phyloP scores from a whole-genome alignment of 2,113 vertebrate species.

The Saguinus imperator region DNA sequence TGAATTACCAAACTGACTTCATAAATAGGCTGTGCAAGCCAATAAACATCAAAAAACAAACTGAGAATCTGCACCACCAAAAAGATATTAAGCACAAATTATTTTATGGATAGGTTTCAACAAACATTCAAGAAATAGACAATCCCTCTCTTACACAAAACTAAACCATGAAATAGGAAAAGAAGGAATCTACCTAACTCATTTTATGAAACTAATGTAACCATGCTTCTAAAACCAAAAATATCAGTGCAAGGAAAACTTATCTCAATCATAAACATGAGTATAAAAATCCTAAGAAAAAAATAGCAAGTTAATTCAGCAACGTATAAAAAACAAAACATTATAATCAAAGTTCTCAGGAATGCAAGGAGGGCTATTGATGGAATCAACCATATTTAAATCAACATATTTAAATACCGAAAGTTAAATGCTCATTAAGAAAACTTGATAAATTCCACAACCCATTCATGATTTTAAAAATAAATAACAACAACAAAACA shows the following conservation, averaged over 20 bases:
- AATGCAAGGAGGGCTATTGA: not conserved
- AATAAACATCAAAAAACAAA: not conserved
- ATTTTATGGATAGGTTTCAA: not conserved
- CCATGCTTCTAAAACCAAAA: conserved; percentile 34
- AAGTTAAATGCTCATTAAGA: not conserved
- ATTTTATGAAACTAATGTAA: not conserved
- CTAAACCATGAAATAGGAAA: not conserved
- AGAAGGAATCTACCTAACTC: not conserved
- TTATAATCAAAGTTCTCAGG: not conserved
- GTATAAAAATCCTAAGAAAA: conserved; percentile 14
- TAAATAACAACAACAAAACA: not conserved
- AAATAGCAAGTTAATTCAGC: not conserved
- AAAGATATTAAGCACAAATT: not conserved
- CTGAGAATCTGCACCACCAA: not conserved
- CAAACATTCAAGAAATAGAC: not conserved
- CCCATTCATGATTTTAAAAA: not conserved
- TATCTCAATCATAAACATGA: not conserved
- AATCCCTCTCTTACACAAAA: not conserved
- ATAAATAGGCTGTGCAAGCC: not conserved
- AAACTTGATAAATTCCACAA: conserved; percentile 8
- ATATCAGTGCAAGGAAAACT: not conserved
- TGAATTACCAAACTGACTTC: not conserved
- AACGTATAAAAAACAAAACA: not conserved
- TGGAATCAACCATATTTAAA: not conserved
- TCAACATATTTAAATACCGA: not conserved